phyloP scores from a whole-genome alignment of 2,888 invertebrate species.

The Trissolcus brochymenae region DNA sequence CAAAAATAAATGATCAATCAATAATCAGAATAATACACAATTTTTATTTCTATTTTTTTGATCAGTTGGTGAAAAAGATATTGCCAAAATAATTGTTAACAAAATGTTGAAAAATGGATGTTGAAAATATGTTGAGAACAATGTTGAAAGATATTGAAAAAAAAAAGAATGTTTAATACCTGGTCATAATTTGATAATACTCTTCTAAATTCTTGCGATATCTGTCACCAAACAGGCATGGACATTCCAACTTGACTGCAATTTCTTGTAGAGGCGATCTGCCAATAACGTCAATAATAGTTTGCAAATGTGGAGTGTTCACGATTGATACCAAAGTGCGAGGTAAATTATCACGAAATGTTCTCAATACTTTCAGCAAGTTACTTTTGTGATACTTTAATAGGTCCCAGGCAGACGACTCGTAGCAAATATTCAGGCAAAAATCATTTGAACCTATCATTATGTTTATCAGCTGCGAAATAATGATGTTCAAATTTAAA shows the following conservation, averaged over 20 bases:
- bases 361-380: conserved; percentile 77
- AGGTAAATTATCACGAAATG: conserved; percentile 79
- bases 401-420: conserved; percentile 73
- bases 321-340: conserved; percentile 80
- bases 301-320: conserved; percentile 77
- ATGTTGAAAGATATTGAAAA: too few species aligned
- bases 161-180: conserved; percentile 55
- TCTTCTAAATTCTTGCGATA: conserved; percentile 67
- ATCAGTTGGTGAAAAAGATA: too few species aligned
- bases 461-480: conserved; percentile 78
- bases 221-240: conserved; percentile 78
- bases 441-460: conserved; percentile 82
- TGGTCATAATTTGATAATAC: conserved; percentile 77
- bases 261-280: conserved; percentile 74
- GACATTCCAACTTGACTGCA: conserved; percentile 78
- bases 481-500: not conserved
- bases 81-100: too few species aligned
- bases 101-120: too few species aligned
- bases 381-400: conserved; percentile 77
- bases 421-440: conserved; percentile 79
- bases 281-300: conserved; percentile 73
- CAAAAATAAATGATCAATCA: not conserved
- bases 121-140: too few species aligned
- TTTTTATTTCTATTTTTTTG: too few species aligned
- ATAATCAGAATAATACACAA: not conserved